phyloP scores from a whole-genome alignment of 2,797 vertebrate genomes.

The Molossus alvarezi region DNA sequence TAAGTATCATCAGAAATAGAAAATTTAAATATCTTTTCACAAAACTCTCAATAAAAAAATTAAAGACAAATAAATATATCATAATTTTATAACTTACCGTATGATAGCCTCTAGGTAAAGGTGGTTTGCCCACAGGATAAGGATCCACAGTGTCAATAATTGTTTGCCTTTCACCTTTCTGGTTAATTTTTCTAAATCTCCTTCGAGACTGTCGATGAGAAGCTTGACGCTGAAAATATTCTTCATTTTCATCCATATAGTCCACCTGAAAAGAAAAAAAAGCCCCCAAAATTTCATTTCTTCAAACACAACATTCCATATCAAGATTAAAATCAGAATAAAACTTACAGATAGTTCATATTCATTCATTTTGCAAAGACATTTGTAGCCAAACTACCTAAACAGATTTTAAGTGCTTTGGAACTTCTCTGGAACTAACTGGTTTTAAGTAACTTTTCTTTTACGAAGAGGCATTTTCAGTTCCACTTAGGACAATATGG shows the following conservation, averaged over 20 bases:
- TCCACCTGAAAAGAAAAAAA: conserved; percentile 93
- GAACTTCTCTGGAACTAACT: conserved; percentile 62
- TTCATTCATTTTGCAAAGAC: conserved; percentile 55
- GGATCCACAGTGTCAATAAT: conserved; percentile 99
- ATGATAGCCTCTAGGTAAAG: conserved; percentile 97
- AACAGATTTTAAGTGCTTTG: conserved; percentile 2
- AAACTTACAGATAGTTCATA: conserved; percentile 50
- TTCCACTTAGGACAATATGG: conserved; percentile 71
- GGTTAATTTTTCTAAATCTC: conserved; percentile 99
- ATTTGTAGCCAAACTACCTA: conserved; percentile 20
- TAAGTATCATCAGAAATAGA: conserved; percentile 9
- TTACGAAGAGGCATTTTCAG: conserved; percentile 76
- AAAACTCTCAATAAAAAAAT: background rate
- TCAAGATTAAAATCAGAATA: background rate
- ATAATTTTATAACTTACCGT: conserved; percentile 93
- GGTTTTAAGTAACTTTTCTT: conserved; percentile 64
- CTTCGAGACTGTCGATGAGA: conserved; percentile 98
- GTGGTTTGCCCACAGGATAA: conserved; percentile 97
- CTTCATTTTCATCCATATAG: conserved; percentile 99
- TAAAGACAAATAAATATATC: conserved; percentile 39
- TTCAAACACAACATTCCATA: background rate
- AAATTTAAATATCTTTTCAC: conserved; percentile 32
- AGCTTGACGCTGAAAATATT: conserved; percentile 99
- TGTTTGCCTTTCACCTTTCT: conserved; percentile 98
- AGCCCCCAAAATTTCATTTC: conserved; percentile 37